Evolutionary conservation across 2,888 invertebrate species (phyloP).

Genomic region (Ganaspis brasiliensis): DNA sequence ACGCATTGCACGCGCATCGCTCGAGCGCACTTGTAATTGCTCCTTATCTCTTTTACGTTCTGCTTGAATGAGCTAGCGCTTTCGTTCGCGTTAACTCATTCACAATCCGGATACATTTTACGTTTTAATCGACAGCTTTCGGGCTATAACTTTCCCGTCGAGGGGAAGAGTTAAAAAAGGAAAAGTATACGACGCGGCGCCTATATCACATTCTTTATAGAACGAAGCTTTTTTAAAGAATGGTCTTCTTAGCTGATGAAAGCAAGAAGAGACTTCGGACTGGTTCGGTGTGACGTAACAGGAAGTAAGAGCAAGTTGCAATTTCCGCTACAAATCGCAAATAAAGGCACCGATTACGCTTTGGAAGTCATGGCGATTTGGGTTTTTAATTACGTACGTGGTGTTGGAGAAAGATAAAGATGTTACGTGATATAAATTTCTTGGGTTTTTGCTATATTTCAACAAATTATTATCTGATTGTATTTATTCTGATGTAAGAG

Average conservation of each 20-base stretch:
- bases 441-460: too few species aligned
- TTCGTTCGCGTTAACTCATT: conserved; percentile 1
- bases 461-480: too few species aligned
- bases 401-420: too few species aligned
- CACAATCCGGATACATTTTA: not conserved
- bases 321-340: conserved; percentile 24
- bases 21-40: conserved; percentile 43
- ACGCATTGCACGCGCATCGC: conserved; percentile 44
- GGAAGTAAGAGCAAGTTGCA: conserved; percentile 32
- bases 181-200: not conserved
- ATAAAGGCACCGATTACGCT: conserved; percentile 6
- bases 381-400: not conserved
- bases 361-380: conserved; percentile 9
- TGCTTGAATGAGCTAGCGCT: not conserved
- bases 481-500: too few species aligned
- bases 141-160: not conserved
- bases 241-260: not conserved
- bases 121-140: not conserved
- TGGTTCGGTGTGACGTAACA: not conserved
- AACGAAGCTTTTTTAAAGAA: not conserved
- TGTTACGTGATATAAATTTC: too few species aligned
- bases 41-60: conserved; percentile 30
- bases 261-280: not conserved
- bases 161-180: not conserved
- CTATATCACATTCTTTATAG: not conserved